Base-by-base conservation (phyloP, 1,140 invertebrate species). In the Drosophila miranda region DNA sequence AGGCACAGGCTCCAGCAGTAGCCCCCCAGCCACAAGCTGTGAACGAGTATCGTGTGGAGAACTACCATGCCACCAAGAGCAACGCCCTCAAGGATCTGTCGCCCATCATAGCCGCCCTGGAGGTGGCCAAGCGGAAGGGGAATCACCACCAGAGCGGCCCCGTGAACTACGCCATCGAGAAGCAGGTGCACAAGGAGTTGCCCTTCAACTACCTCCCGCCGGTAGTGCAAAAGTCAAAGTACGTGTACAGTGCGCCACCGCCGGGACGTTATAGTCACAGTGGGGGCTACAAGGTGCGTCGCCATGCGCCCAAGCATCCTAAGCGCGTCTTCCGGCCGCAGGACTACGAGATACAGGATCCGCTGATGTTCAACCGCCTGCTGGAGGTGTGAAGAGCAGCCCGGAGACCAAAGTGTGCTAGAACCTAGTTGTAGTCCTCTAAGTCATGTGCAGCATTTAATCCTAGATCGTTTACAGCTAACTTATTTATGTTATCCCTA, bases 371-470 rank as follows among this genome's bases (percentile, higher is more conserved):
- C 62, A 90, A 90, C 74, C 89, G 86, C 19, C 61, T 90, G 62
- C 55, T 90, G 54, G 69, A 82, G n/a, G 67, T 75, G n/a, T 89
- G 74, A 55, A 9, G n/a, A 7, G 26, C 16, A 46, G n/a, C 13
- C n/a, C 13, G 28, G 26, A 28, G 34, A 34, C 41, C 61, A 38
- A 38, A 38, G 34, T 38, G 34, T 42, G 43, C 19, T 59, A 70
- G 59, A 55, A 14, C 44, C 46, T 79, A 79, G 70, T 63, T 43
- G 43, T 87, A 86, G 62, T 59, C 34, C 57, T 82, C 82, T 87
- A 86, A 88, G 82, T 86, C 82, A 86, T 86, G 52, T 82, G 49
- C 83, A 87, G 83, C 82, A 86, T 86, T 86, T 86, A 86, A 44
- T 41, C 42, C 43, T 77, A 77, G 60, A 57, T 69, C 48, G 38